Percentiles rank a stretch among this genome's conserved stretches.
phyloP scores from a whole-genome alignment of 1,140 invertebrate genomes.

The Drosophila neocordata region DNA sequence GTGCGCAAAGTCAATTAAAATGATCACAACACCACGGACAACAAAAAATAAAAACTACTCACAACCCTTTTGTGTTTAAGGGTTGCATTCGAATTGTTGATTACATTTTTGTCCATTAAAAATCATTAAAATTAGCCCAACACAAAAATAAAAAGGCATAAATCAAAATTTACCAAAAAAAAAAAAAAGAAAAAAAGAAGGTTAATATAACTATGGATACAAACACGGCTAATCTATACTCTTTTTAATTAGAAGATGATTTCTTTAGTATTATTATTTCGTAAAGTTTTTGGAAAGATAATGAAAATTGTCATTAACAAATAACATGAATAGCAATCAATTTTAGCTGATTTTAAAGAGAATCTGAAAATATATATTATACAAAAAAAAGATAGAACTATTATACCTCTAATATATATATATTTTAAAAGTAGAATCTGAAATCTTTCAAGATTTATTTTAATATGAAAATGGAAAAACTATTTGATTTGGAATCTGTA shows the following conservation, averaged over 20 bases:
- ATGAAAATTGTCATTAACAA: too few relatives aligned
- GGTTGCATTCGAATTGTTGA: constrained; percentile 64
- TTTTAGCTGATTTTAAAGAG: too few relatives aligned
- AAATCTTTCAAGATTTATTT: too few relatives aligned
- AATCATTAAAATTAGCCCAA: constrained; percentile 67
- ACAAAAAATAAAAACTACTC: constrained; percentile 14
- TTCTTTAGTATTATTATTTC: too few relatives aligned
- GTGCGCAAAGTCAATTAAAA: constrained; percentile 81
- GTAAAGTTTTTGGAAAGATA: too few relatives aligned
- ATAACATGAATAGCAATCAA: too few relatives aligned
- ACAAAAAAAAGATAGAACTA: too few relatives aligned
- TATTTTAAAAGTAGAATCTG: too few relatives aligned
- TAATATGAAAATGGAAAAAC: too few relatives aligned
- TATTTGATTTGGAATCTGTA: too few relatives aligned
- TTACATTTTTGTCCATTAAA: constrained; percentile 76
- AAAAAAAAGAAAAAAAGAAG: constrained; percentile 27
- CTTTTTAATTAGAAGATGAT: neutral
- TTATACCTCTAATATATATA: too few relatives aligned
- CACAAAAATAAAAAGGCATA: constrained; percentile 58
- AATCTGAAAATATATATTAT: too few relatives aligned
- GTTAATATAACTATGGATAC: neutral
- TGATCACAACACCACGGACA: constrained; percentile 70
- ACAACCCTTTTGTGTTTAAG: constrained; percentile 27
- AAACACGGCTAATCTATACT: neutral
- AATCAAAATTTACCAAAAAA: constrained; percentile 66